Percentiles rank a stretch among this genome's conserved stretches.
Evolutionary conservation across 2,888 invertebrate genomes (phyloP).

Genomic region (Agrotis exclamationis): DNA sequence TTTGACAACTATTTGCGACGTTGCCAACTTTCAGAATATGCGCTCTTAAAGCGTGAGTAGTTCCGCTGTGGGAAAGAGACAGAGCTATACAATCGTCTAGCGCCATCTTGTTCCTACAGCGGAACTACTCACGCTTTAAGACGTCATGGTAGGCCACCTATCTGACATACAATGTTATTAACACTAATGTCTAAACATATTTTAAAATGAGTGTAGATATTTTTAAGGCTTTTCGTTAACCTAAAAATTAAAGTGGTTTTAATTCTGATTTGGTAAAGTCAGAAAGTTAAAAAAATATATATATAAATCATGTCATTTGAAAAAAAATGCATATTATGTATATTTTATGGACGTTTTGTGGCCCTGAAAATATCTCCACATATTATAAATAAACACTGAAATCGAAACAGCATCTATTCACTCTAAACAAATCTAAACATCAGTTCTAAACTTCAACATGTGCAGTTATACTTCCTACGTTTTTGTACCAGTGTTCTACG

Average conservation of each 20-base stretch:
- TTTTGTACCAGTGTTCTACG: slow-evolving; percentile 58
- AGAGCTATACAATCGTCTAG: too few relatives aligned
- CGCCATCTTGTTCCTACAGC: too few relatives aligned
- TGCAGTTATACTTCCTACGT: slow-evolving; percentile 52
- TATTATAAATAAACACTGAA: not conserved
- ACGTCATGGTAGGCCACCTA: too few relatives aligned
- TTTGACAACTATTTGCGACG: too few relatives aligned
- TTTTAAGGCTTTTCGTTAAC: not conserved
- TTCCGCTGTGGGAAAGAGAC: too few relatives aligned
- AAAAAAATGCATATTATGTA: too few relatives aligned
- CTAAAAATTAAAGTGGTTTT: not conserved
- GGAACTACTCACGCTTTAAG: too few relatives aligned
- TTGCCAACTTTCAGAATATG: too few relatives aligned
- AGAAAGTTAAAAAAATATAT: too few relatives aligned
- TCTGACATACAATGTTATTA: not conserved
- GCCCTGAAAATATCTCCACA: slow-evolving; percentile 10
- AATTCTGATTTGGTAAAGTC: not conserved
- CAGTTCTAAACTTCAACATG: slow-evolving; percentile 46
- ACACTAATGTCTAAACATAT: not conserved
- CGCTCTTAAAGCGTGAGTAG: too few relatives aligned
- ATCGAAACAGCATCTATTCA: not conserved
- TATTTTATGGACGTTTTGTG: not conserved
- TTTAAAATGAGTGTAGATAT: slow-evolving; percentile 4
- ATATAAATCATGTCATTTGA: too few relatives aligned
- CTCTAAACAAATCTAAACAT: slow-evolving; percentile 12